These are phyloP conservation scores for Gobio occitaniae DNA, from an alignment of 2,797 vertebrate species.

Conservation along the genomic window DNA sequence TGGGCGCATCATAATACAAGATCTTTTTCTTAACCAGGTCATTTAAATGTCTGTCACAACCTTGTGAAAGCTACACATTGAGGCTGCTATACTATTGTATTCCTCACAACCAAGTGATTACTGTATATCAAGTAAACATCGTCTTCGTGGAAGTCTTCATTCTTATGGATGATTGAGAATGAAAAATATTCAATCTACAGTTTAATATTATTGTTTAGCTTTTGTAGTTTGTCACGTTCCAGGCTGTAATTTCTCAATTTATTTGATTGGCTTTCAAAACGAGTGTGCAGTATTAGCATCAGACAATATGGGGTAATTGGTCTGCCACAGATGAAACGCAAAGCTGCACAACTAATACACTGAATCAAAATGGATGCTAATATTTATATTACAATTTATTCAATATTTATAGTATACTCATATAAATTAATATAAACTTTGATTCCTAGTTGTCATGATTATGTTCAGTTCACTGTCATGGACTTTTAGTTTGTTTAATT, in stretches of 20 bases:
- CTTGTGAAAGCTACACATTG: not conserved
- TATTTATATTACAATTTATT: too few relatives aligned
- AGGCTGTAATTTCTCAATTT: not conserved
- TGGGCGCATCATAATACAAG: conserved; percentile 21
- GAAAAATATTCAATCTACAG: not conserved
- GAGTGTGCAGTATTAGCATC: not conserved
- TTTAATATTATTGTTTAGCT: not conserved
- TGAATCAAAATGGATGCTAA: too few relatives aligned
- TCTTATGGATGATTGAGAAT: not conserved
- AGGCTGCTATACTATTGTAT: not conserved
- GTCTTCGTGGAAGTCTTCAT: not conserved
- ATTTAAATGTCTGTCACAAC: conserved; percentile 41
- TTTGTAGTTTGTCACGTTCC: not conserved
- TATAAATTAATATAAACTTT: too few relatives aligned
- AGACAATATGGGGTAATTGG: not conserved
- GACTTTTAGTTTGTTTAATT: too few relatives aligned
- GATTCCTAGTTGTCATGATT: too few relatives aligned
- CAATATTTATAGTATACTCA: too few relatives aligned
- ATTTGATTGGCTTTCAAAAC: conserved; percentile 7
- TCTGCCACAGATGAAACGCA: too few relatives aligned
- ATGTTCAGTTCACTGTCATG: too few relatives aligned
- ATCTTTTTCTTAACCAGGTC: conserved; percentile 40
- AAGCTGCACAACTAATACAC: too few relatives aligned
- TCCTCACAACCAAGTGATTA: conserved; percentile 18
- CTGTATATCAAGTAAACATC: conserved; percentile 3